phyloP scores from a whole-genome alignment of 2,113 vertebrate genomes.

The Sturnira hondurensis region DNA sequence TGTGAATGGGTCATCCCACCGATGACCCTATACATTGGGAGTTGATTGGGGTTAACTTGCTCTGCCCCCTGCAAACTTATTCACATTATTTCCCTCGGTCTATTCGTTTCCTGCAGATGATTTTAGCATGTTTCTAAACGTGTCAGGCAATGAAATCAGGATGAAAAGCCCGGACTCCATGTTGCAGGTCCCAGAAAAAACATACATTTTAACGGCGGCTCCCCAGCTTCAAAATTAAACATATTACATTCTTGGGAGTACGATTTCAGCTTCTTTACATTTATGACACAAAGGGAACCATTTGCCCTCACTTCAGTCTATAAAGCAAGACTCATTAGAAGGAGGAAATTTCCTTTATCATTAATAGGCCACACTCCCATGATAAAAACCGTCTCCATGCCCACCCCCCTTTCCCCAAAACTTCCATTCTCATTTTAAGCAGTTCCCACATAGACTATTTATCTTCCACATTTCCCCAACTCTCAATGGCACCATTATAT shows the following conservation, averaged over 20 bases:
- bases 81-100: not conserved
- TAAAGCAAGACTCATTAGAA: conserved; percentile 79
- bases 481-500: conserved; percentile 79
- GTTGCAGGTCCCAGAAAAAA: conserved; percentile 70
- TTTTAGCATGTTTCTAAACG: conserved; percentile 20
- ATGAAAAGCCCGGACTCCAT: conserved; percentile 52
- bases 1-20: not conserved
- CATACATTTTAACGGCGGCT: conserved; percentile 61
- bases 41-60: not conserved
- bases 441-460: conserved; percentile 78
- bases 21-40: not conserved
- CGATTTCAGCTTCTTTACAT: conserved; percentile 75
- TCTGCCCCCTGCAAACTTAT: not conserved
- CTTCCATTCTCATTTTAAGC: conserved; percentile 77
- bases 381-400: conserved; percentile 76
- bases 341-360: conserved; percentile 82
- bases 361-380: conserved; percentile 79
- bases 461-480: conserved; percentile 74
- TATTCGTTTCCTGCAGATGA: conserved; percentile 10
- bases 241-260: conserved; percentile 73
- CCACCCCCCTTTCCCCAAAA: conserved; percentile 62
- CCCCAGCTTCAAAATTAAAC: conserved; percentile 72
- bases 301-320: conserved; percentile 71
- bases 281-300: conserved; percentile 76
- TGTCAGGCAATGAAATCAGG: conserved; percentile 64